These are phyloP conservation scores for Aurelia sp. DNA, from an alignment of 30 jellyfish, hydroid and myxozoan genomes.

Conservation along the genomic window DNA sequence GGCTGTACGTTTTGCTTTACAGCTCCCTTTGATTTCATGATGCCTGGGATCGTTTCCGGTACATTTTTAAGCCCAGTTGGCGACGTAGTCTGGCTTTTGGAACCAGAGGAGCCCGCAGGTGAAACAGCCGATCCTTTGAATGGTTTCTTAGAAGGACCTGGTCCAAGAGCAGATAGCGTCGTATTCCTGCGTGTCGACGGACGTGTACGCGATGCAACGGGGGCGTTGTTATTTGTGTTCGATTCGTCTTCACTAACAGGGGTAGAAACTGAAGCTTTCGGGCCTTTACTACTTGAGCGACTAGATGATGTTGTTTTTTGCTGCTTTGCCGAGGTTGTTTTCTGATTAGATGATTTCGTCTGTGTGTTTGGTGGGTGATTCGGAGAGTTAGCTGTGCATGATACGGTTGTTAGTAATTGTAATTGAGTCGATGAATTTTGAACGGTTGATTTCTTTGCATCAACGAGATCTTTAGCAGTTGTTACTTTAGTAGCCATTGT, in stretches of 20 bases:
- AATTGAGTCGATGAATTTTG: neutral
- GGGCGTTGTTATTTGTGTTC: conserved; percentile 38
- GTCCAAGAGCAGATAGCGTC: conserved; percentile 48
- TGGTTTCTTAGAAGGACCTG: conserved; percentile 47
- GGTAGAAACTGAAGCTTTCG: conserved; percentile 1
- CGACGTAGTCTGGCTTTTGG: conserved; percentile 14
- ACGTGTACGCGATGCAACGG: conserved; percentile 79
- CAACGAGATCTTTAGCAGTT: neutral
- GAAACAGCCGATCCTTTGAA: conserved; percentile 46
- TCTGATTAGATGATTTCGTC: conserved; percentile 1
- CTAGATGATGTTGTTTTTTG: conserved; percentile 5
- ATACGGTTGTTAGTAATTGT: neutral
- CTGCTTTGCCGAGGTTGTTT: neutral
- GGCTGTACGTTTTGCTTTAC: conserved; percentile 1
- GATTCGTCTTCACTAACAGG: conserved; percentile 8
- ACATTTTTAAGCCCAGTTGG: neutral
- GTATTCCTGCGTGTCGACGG: conserved; percentile 72
- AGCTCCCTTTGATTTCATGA: conserved; percentile 4
- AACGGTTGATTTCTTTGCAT: neutral
- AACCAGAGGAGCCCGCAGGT: conserved; percentile 22
- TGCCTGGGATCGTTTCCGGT: conserved; percentile 25
- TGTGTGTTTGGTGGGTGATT: neutral
- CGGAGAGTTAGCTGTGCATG: neutral
- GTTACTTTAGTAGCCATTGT: neutral
- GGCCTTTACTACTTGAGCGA: neutral